These are phyloP conservation scores for Xyrauchen texanus DNA, from an alignment of 2,113 vertebrate species.

Conservation along the genomic window DNA sequence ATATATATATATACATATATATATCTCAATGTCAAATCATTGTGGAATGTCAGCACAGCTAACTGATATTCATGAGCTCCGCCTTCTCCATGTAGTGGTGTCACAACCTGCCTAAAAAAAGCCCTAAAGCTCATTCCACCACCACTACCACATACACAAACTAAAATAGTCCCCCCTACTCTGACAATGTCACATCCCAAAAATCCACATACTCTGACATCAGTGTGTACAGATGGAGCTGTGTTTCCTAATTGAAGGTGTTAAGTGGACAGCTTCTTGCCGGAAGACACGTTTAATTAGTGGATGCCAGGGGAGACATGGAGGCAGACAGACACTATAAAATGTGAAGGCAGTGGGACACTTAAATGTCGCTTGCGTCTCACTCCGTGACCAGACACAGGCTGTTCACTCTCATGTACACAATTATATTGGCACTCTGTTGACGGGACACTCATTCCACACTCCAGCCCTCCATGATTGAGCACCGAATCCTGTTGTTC, in stretches of 20 bases:
- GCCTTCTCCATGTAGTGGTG: too few species aligned
- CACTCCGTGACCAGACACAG: constrained; percentile 22
- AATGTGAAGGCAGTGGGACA: constrained; percentile 32
- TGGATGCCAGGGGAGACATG: constrained; percentile 56
- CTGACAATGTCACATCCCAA: constrained; percentile 32
- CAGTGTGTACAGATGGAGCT: constrained; percentile 56
- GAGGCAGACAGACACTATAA: constrained; percentile 39
- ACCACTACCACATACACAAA: too few species aligned
- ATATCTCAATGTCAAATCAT: too few species aligned
- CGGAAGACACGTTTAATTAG: constrained; percentile 71
- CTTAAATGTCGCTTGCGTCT: constrained; percentile 33
- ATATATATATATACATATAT: too few species aligned
- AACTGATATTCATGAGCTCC: too few species aligned
- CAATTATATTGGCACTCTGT: constrained; percentile 56
- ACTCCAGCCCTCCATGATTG: constrained; percentile 19
- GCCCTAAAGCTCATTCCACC: too few species aligned
- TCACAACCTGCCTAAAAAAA: too few species aligned
- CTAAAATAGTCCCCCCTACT: constrained; percentile 30
- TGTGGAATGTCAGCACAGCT: too few species aligned
- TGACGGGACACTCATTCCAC: constrained; percentile 33
- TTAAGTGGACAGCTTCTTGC: constrained; percentile 69
- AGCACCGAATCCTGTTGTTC: constrained; percentile 53
- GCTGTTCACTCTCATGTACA: constrained; percentile 60
- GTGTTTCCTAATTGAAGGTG: constrained; percentile 69
- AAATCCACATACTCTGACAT: constrained; percentile 39